Evolutionary conservation across 2,797 vertebrate genomes (phyloP).

Genomic region (Dipus sagitta): DNA sequence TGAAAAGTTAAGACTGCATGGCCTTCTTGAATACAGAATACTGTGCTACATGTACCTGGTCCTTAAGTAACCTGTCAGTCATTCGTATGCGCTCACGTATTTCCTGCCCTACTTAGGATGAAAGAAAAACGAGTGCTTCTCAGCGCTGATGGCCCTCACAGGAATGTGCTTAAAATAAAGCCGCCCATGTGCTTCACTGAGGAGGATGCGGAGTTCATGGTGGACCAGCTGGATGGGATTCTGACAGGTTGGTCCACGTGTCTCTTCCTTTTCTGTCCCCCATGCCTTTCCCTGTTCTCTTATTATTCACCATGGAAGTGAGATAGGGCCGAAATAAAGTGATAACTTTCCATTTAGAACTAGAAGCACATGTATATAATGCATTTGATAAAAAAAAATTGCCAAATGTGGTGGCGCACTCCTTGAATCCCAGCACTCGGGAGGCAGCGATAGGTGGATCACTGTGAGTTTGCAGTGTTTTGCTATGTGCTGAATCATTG

Average conservation of each 20-base stretch:
- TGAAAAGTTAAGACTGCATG: neutral
- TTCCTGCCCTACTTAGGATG: slow-evolving; percentile 87
- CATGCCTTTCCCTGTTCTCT: neutral
- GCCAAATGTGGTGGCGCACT: no score
- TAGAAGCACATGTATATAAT: neutral
- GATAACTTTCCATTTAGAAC: neutral
- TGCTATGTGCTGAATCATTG: neutral
- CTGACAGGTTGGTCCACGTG: slow-evolving; percentile 91
- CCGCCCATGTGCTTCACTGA: slow-evolving; percentile 96
- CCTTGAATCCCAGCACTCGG: no score
- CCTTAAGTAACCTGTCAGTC: neutral
- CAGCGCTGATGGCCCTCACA: slow-evolving; percentile 96
- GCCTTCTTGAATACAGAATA: neutral
- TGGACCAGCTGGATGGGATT: slow-evolving; percentile 92
- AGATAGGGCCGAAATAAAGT: neutral
- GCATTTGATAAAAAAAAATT: neutral
- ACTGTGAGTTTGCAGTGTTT: neutral
- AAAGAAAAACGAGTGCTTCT: slow-evolving; percentile 94
- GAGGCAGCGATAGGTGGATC: no score
- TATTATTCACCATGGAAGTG: neutral
- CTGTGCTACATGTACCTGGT: neutral
- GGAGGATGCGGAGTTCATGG: slow-evolving; percentile 92
- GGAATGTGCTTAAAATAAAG: slow-evolving; percentile 98
- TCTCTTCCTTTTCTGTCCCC: no score
- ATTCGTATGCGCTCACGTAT: neutral